Conservation (phyloP, 1,140 invertebrate species). For the Leptinotarsa texana region DNA sequence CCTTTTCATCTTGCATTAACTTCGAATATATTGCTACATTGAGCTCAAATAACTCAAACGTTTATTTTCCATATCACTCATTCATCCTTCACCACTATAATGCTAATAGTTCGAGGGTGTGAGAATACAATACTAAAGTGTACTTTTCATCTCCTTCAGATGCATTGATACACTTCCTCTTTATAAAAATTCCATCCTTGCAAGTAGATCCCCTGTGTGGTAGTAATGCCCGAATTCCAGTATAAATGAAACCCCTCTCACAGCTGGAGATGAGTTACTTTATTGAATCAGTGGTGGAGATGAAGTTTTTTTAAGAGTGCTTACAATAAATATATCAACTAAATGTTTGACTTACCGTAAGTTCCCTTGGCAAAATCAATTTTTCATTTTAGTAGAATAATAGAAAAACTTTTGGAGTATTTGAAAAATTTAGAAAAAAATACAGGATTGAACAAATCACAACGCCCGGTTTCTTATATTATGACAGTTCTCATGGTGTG, state of each 20-base stretch:
- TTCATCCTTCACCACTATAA: slow-evolving; percentile 2
- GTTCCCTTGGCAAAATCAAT: too few species aligned
- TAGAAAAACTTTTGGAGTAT: too few species aligned
- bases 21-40: too few species aligned
- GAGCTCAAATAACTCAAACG: background rate
- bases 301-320: background rate
- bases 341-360: too few species aligned
- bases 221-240: slow-evolving; percentile 41
- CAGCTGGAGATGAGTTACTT: slow-evolving; percentile 33
- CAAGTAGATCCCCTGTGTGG: slow-evolving; percentile 32
- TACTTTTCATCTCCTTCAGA: slow-evolving; percentile 11
- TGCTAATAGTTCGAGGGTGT: slow-evolving; percentile 6
- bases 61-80: slow-evolving; percentile 2
- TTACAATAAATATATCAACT: too few species aligned
- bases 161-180: slow-evolving; percentile 4
- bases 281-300: slow-evolving; percentile 3
- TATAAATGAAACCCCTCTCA: slow-evolving; percentile 35
- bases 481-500: too few species aligned
- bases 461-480: too few species aligned
- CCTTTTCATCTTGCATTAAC: too few species aligned
- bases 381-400: too few species aligned
- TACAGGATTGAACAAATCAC: too few species aligned
- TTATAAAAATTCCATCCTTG: slow-evolving; percentile 9
- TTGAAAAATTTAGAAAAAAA: too few species aligned
- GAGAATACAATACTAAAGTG: slow-evolving; percentile 4